phyloP scores from a whole-genome alignment of 23 tunicate genomes.

The Trididemnum clinides region DNA sequence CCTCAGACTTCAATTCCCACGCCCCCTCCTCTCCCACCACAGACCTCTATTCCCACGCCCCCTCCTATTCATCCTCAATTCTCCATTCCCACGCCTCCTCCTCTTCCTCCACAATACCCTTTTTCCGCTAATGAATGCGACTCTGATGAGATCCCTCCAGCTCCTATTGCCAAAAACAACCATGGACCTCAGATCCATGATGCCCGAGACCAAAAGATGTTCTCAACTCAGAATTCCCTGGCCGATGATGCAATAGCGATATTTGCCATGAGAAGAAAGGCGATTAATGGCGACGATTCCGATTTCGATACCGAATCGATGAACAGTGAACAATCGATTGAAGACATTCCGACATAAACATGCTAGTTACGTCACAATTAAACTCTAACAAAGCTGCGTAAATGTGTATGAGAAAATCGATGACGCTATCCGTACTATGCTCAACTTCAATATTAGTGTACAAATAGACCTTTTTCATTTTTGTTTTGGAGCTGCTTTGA shows the following conservation, averaged over 20 bases:
- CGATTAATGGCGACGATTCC: slow-evolving; percentile 44
- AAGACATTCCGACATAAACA: too few species aligned
- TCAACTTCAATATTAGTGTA: too few species aligned
- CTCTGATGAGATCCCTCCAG: background rate
- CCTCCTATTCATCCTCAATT: background rate
- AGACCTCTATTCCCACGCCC: background rate
- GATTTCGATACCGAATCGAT: background rate
- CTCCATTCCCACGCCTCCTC: background rate
- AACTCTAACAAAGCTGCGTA: too few species aligned
- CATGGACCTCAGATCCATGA: background rate
- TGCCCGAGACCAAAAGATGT: background rate
- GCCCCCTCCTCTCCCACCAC: background rate
- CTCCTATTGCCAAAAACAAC: background rate
- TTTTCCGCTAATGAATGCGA: background rate
- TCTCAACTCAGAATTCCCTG: background rate
- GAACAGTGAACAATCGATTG: background rate
- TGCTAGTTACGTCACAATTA: too few species aligned
- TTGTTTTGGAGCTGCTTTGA: too few species aligned
- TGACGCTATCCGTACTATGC: too few species aligned
- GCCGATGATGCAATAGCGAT: background rate
- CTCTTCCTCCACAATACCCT: background rate
- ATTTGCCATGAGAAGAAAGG: slow-evolving; percentile 31
- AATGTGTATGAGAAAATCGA: too few species aligned
- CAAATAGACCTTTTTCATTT: too few species aligned
- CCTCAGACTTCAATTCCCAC: background rate